Evolutionary conservation across 2,888 invertebrate genomes (phyloP).

Genomic region (Nasonovia ribisnigri): DNA sequence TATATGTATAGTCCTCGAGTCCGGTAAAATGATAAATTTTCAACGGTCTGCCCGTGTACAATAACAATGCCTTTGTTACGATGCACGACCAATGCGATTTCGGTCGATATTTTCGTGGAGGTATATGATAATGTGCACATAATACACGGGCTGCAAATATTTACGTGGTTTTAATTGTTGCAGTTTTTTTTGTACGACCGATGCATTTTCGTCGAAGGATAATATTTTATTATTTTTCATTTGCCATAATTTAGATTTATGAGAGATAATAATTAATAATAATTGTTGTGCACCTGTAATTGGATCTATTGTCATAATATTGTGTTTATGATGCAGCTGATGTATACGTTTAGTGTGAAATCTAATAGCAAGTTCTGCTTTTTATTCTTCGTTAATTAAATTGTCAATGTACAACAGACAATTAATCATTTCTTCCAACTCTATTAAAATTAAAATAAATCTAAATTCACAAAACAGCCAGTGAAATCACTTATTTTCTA

Average conservation of each 20-base stretch:
- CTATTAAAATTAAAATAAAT: too few species aligned
- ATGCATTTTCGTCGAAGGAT: not conserved
- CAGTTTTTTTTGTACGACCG: not conserved
- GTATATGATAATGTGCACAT: not conserved
- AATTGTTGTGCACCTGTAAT: not conserved
- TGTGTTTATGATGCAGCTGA: not conserved
- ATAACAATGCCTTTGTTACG: not conserved
- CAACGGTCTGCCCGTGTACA: not conserved
- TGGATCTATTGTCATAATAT: not conserved
- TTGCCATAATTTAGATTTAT: not conserved
- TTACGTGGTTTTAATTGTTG: not conserved
- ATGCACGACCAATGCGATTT: constrained; percentile 9
- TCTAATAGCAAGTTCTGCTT: not conserved
- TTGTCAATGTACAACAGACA: not conserved
- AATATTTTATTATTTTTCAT: not conserved
- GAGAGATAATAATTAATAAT: not conserved
- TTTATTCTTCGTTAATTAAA: not conserved
- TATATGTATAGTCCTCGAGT: not conserved
- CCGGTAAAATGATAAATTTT: not conserved
- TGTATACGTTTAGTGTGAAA: not conserved
- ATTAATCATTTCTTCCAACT: too few species aligned
- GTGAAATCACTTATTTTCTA: too few species aligned
- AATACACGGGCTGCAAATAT: not conserved
- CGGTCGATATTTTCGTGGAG: not conserved
- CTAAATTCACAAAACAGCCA: too few species aligned